These are phyloP conservation scores for Petrolisthes cinctipes DNA, from an alignment of 2,888 invertebrate genomes.

Conservation along the genomic window DNA sequence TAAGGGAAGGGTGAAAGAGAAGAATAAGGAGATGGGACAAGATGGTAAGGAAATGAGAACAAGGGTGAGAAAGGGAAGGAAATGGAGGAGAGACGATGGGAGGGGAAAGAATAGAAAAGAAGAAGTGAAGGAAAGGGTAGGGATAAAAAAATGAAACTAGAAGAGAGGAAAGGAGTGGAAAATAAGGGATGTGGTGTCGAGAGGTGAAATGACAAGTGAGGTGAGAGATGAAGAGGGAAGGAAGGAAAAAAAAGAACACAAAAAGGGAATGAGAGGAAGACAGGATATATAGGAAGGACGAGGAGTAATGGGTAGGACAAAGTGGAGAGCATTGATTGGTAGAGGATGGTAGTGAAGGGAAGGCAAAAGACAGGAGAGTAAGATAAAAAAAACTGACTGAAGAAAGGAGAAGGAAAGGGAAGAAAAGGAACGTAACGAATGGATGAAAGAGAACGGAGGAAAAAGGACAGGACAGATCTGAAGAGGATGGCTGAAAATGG, in stretches of 20 bases:
- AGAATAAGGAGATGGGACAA: background rate
- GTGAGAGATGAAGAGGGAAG: background rate
- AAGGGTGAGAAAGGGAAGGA: background rate
- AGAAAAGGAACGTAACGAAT: background rate
- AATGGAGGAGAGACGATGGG: background rate
- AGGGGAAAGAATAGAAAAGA: background rate
- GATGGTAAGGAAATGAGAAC: background rate
- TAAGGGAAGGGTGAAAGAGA: background rate
- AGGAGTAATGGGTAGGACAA: background rate
- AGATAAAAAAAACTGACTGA: too few species aligned
- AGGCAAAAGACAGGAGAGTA: too few species aligned
- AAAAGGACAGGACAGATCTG: background rate
- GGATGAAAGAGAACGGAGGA: background rate
- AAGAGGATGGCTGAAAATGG: background rate
- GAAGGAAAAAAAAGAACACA: slow-evolving; percentile 2
- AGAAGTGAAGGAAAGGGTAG: background rate
- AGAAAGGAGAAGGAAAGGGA: background rate
- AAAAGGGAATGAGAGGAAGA: background rate
- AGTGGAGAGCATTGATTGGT: background rate
- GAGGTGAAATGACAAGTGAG: background rate
- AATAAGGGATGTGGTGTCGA: background rate
- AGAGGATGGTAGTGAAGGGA: background rate
- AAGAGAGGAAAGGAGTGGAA: background rate
- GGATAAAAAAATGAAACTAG: background rate
- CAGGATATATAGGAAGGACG: background rate